Conservation (phyloP, 2,888 invertebrate genomes). For the Stegophylla sp. region DNA sequence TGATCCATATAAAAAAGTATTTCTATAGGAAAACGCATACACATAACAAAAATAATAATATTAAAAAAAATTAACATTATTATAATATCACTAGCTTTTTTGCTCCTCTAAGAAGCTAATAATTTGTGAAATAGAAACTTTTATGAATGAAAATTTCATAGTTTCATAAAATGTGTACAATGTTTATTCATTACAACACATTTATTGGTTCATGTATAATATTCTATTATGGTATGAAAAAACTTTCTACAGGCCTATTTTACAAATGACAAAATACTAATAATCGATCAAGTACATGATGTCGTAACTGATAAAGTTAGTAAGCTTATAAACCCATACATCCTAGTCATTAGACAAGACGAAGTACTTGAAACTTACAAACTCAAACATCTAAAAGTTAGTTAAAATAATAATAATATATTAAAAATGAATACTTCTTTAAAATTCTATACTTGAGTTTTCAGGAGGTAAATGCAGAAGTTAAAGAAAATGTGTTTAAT, state of each 20-base stretch:
- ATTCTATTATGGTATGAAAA: neutral
- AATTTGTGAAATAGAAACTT: no score
- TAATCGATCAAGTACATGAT: slow-evolving; percentile 19
- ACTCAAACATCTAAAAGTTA: slow-evolving; percentile 29
- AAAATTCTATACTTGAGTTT: neutral
- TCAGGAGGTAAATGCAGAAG: slow-evolving; percentile 37
- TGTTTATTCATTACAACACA: no score
- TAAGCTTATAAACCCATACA: slow-evolving; percentile 36
- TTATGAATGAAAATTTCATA: no score
- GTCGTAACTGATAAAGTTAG: slow-evolving; percentile 10
- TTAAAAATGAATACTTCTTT: no score
- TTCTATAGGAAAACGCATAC: no score
- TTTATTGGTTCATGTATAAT: no score
- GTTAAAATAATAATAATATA: neutral
- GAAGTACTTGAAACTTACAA: slow-evolving; percentile 46
- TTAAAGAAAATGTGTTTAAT: slow-evolving; percentile 30
- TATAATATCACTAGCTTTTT: no score
- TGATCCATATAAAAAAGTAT: no score
- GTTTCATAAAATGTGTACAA: no score
- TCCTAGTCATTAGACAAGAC: slow-evolving; percentile 40
- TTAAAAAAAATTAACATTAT: no score
- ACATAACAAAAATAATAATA: no score
- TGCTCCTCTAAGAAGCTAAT: no score
- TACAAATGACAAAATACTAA: slow-evolving; percentile 22
- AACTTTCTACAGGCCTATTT: slow-evolving; percentile 18